phyloP scores from a whole-genome alignment of 2,113 vertebrate genomes.

The Scophthalmus maximus region DNA sequence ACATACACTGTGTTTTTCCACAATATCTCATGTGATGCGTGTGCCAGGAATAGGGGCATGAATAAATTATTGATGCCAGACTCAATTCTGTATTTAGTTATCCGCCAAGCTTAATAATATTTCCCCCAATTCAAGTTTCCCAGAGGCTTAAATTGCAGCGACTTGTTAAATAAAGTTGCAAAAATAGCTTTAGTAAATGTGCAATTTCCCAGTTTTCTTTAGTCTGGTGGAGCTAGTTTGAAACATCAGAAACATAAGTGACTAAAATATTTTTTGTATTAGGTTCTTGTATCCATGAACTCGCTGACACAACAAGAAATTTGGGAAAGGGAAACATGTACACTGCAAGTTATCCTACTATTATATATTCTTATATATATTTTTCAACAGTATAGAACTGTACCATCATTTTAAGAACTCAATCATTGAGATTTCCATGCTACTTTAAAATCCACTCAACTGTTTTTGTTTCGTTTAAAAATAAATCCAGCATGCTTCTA shows the following conservation, averaged over 20 bases:
- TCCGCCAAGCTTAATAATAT: conserved; percentile 29
- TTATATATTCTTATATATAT: too few relatives aligned
- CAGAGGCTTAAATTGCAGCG: conserved; percentile 14
- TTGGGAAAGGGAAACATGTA: conserved; percentile 1
- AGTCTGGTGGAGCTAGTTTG: neutral
- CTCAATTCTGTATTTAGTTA: conserved; percentile 42
- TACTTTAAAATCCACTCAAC: neutral
- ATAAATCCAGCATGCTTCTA: conserved; percentile 14
- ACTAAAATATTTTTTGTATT: neutral
- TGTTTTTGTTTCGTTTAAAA: too few relatives aligned
- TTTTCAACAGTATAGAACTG: neutral
- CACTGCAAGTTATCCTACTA: neutral
- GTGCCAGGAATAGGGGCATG: conserved; percentile 43
- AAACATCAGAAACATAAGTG: too few relatives aligned
- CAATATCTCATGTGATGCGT: conserved; percentile 47
- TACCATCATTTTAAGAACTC: neutral
- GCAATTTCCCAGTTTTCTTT: conserved; percentile 15
- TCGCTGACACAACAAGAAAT: neutral
- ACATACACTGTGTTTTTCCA: conserved; percentile 42
- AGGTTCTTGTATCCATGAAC: neutral
- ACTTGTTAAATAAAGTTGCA: conserved; percentile 14
- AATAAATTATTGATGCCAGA: conserved; percentile 52
- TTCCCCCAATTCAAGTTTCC: conserved; percentile 18
- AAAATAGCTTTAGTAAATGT: conserved; percentile 24
- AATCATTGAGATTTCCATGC: neutral